Base-by-base conservation (phyloP, 2,113 vertebrate species). In the Dipodomys spectabilis region DNA sequence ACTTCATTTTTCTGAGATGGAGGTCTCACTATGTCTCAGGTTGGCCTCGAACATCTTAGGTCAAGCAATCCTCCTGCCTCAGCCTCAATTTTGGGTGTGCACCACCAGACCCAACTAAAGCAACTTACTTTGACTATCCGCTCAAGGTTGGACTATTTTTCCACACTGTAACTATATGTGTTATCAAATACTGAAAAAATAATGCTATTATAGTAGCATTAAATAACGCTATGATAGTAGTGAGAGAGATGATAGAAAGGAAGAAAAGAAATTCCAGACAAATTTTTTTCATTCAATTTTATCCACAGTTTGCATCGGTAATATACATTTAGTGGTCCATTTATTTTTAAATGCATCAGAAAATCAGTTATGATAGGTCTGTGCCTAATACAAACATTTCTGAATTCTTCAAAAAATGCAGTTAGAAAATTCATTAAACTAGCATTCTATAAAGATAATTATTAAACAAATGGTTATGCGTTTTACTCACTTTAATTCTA, bases 351-450 rank as follows among this genome's bases (percentile, higher is more conserved):
- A 95, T 84, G 83, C 89, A 94, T 94, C 94, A 93, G 91, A 95
- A 97, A 96, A 97, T 95, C 88, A 94, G 86, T 96, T 88, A 97
- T 81, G 91, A 93, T 93, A 97, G 84, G 96, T 93, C 95, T 96
- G 95, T 95, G 94, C 94, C 84, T 84, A 94, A 97, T 96, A 97
- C 94, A 97, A 97, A 97, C 83, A 92, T 96, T 97, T 96, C 94
- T 95, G 86, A 96, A 94, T 93, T 95, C 84, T 94, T 95, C 72
- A 94, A 94, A 97, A 96, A 96, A 92, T 89, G 96, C 95, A 95
- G 32, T 93, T 96, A 96, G 89, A 97, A 97, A 97, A 97, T 82
- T 96, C 91, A 92, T 93, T 94, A 97, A 97, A 94, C 82, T 92
- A 92, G 89, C 89, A 96, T 94, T 95, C 88, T 96, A 88, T 94